Base-by-base conservation (phyloP, 2,113 vertebrate genomes). In the Antidorcas marsupialis region DNA sequence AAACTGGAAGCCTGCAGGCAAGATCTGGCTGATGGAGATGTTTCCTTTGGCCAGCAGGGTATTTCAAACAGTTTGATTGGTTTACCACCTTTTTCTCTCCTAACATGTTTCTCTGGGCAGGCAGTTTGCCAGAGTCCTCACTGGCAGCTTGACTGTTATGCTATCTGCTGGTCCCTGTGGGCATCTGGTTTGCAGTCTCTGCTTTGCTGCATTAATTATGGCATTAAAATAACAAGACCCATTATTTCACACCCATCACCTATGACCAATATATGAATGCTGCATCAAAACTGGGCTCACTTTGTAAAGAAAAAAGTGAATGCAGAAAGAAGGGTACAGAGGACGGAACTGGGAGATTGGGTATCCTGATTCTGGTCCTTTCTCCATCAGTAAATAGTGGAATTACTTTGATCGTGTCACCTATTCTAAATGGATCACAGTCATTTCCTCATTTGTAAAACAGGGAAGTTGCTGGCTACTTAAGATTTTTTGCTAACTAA, bases 381-480 rank as follows among this genome's bases (percentile, higher is more conserved):
- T 28, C 53, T 91, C 39, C 36, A 62, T 36, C 28, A 53, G 71
- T 2, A 64, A 86, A 92, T 5, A 39, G 17, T 36, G 7, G 3
- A 23, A 27, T 33, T 17, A 27, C 23, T 96, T 91, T 33, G 55
- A 91, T 78, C 25, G 28, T 62, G 33, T 62, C 47, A 64, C 23
- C 45, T 79, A 6, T 5, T 33, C 8, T 87, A 21, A 53, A 16
- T 14, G 4, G 28, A 64, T 60, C 33, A 14, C 30, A 16, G 43
- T 85, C 84, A 85, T 10, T 78, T 87, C 15, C 52, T 95, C 52
- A 81, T 64, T 93, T 74, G 21, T 43, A 81, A 95, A 95, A 74
- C 0, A 52, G 1, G 15, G 27, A 92, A 71, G 47, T 57, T 94
- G 17, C 17, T 43, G 14, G 3, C 43, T 86, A 50, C 16, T 79